phyloP scores from a whole-genome alignment of 2,113 vertebrate species.

The Dipodomys stephensi region DNA sequence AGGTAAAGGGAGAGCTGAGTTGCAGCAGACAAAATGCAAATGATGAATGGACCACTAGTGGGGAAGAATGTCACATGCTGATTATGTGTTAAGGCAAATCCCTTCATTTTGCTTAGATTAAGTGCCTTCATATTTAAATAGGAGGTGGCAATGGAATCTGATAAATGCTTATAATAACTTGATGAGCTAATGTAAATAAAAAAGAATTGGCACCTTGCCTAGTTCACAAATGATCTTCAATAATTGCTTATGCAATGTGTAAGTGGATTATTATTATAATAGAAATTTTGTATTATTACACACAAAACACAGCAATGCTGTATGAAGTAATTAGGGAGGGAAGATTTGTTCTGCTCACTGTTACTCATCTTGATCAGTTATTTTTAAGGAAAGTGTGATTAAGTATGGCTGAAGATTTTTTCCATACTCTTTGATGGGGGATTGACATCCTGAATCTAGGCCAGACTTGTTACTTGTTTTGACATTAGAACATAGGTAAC shows the following conservation, averaged over 20 bases:
- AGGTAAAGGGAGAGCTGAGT: not conserved
- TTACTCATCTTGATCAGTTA: not conserved
- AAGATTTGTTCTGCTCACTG: not conserved
- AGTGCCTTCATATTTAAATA: conserved; percentile 47
- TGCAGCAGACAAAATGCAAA: not conserved
- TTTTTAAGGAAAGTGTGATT: not conserved
- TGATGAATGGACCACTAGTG: not conserved
- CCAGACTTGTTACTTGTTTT: not conserved
- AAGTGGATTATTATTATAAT: conserved; percentile 42
- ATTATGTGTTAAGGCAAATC: not conserved
- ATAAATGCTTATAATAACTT: conserved; percentile 58
- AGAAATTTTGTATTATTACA: not conserved
- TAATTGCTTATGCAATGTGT: conserved; percentile 50
- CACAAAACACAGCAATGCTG: not conserved
- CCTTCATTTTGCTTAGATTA: conserved; percentile 7
- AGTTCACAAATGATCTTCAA: conserved; percentile 49
- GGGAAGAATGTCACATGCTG: not conserved
- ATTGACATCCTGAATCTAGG: not conserved
- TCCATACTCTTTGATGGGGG: not conserved
- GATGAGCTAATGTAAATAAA: conserved; percentile 60
- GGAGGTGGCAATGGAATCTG: not conserved
- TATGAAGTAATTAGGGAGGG: not conserved
- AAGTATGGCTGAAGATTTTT: not conserved
- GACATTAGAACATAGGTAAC: not conserved
- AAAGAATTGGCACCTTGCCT: conserved; percentile 45